Evolutionary conservation across 2,113 vertebrate genomes (phyloP).

Genomic region (Takifugu flavidus): DNA sequence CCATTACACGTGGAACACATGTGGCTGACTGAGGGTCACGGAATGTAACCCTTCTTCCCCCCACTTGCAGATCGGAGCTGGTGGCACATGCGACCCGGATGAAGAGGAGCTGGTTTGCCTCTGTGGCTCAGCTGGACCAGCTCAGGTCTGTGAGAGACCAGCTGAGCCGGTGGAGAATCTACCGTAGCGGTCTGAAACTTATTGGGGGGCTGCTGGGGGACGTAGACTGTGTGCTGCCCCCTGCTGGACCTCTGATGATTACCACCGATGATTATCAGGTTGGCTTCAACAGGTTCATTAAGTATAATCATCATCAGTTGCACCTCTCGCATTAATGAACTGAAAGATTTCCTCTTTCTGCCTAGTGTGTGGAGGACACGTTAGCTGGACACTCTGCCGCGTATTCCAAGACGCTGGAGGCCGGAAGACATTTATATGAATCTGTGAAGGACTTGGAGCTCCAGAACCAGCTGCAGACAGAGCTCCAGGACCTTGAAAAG

Average conservation of each 20-base stretch:
- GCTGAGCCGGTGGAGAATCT: constrained; percentile 74
- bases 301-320: not conserved
- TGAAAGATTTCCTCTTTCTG: not conserved
- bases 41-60: not conserved
- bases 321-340: not conserved
- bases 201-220: constrained; percentile 70
- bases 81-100: constrained; percentile 65
- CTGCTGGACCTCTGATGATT: constrained; percentile 64
- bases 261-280: constrained; percentile 79
- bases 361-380: constrained; percentile 73
- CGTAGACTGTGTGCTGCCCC: constrained; percentile 66
- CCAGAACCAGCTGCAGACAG: constrained; percentile 58
- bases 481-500: constrained; percentile 72
- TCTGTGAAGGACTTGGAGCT: constrained; percentile 26
- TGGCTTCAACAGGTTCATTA: not conserved
- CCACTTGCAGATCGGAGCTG: constrained; percentile 72
- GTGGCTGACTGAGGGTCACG: no score
- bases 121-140: constrained; percentile 53
- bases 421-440: constrained; percentile 67
- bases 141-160: constrained; percentile 51
- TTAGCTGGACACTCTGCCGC: constrained; percentile 66
- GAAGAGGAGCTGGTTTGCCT: constrained; percentile 78
- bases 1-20: no score
- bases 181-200: constrained; percentile 56
- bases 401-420: constrained; percentile 69